Base-by-base conservation (phyloP, 2,888 invertebrate species). In the Lomographa bimaculata region DNA sequence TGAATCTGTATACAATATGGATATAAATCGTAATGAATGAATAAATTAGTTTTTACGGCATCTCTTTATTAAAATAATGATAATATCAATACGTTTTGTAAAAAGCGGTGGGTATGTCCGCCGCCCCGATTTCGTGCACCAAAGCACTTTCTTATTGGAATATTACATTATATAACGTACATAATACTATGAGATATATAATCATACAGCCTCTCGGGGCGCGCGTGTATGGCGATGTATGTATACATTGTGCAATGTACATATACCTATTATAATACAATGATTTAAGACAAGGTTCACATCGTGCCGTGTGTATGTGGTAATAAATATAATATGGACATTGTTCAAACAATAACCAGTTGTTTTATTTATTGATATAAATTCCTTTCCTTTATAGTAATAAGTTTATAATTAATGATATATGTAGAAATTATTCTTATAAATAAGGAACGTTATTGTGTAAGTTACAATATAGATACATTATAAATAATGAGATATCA, bases 231-330 rank as follows among this genome's bases (percentile, higher is more conserved):
- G 90, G 84, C 85, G 89, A 90, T 89, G 90, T 92, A 92, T 92
- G 91, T 91, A 91, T 91, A 91, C 91, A 90, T 90, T 90, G 89
- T 92, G 92, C 92, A 92, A 92, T 93, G 92, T 92, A 93, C 91
- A 92, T 91, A 91, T 91, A 91, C 91, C 91, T 92, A 92, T 80
- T 90, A 90, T 87, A 89, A 91, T 91, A 92, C 91, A 91, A 92
- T 92, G 93, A 93, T 93, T 89, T 91, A 93, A 94, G 94, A 93
- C 93, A 93, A 94, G 94, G 94, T 94, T 94, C 94, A 94, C 94
- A 93, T 94, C 93, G 94, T 94, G 94, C 94, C 94, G 94, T 94
- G 94, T 94, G 94, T 94, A 94, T 94, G 94, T 94, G 94, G 93
- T 94, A 92, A 92, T 91, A 93, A 93, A 93, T 94, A 94, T 93